Percentiles rank a stretch among this genome's conserved stretches.
These are phyloP conservation scores for Autographa pulchrina DNA, from an alignment of 2,888 invertebrate genomes.

Conservation along the genomic window DNA sequence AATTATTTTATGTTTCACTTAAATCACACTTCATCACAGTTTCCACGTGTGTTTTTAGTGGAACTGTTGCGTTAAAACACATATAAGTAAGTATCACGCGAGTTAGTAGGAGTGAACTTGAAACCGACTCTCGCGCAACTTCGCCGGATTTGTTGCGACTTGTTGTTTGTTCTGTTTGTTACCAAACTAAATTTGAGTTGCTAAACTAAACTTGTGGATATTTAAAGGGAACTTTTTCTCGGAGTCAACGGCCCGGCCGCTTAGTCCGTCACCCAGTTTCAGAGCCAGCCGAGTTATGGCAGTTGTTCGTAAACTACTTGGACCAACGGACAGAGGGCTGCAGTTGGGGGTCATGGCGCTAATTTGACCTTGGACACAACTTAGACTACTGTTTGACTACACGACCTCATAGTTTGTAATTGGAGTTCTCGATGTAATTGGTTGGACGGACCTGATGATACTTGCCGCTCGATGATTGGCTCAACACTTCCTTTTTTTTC, in stretches of 20 bases:
- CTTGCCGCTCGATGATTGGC: background rate
- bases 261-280: slow-evolving; percentile 89
- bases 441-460: background rate
- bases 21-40: background rate
- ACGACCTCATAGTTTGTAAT: slow-evolving; percentile 70
- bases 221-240: slow-evolving; percentile 89
- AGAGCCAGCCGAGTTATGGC: slow-evolving; percentile 88
- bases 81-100: slow-evolving; percentile 55
- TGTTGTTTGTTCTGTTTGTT: slow-evolving; percentile 88
- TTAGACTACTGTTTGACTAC: slow-evolving; percentile 74
- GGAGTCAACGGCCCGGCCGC: slow-evolving; percentile 88
- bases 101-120: slow-evolving; percentile 79
- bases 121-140: slow-evolving; percentile 89
- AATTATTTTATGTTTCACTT: background rate
- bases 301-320: slow-evolving; percentile 89
- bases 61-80: slow-evolving; percentile 3
- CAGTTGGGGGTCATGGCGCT: slow-evolving; percentile 86
- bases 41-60: background rate
- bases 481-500: background rate
- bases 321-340: slow-evolving; percentile 83
- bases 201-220: slow-evolving; percentile 89
- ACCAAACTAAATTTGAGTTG: slow-evolving; percentile 89
- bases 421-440: slow-evolving; percentile 38
- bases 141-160: slow-evolving; percentile 86
- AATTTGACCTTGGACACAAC: slow-evolving; percentile 87